Evolutionary conservation across 23 tunicate species (phyloP).

Genomic region (Ascidia mentula): DNA sequence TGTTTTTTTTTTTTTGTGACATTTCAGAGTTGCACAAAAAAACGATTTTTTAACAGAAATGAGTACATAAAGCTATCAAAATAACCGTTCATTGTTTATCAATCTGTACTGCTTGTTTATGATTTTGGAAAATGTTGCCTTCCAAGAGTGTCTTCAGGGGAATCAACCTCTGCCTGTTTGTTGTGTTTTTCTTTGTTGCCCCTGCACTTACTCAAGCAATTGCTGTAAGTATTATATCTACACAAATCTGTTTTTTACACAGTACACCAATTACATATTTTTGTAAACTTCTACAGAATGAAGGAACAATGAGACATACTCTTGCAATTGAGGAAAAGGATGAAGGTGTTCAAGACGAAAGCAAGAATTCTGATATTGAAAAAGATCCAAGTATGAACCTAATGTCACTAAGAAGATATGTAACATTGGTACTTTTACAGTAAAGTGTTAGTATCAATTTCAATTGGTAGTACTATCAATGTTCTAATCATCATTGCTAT

Average conservation of each 20-base stretch:
- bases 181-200: background rate
- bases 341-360: background rate
- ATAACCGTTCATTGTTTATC: too few species aligned
- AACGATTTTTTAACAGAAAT: too few species aligned
- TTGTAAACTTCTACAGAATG: too few species aligned
- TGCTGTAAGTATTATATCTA: background rate
- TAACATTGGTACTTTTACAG: background rate
- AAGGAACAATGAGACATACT: background rate
- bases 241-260: too few species aligned
- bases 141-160: too few species aligned
- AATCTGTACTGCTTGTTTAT: too few species aligned
- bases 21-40: too few species aligned
- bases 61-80: too few species aligned
- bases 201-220: conserved; percentile 1
- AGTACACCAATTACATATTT: too few species aligned
- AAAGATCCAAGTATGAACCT: background rate
- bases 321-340: conserved; percentile 3
- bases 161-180: background rate
- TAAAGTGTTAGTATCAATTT: background rate
- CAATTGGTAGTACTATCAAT: background rate
- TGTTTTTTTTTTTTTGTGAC: too few species aligned
- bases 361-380: background rate
- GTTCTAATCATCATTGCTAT: background rate
- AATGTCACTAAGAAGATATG: background rate
- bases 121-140: too few species aligned